phyloP scores from a whole-genome alignment of 1,140 invertebrate species.

The Stenopsyche tienmushanensis region DNA sequence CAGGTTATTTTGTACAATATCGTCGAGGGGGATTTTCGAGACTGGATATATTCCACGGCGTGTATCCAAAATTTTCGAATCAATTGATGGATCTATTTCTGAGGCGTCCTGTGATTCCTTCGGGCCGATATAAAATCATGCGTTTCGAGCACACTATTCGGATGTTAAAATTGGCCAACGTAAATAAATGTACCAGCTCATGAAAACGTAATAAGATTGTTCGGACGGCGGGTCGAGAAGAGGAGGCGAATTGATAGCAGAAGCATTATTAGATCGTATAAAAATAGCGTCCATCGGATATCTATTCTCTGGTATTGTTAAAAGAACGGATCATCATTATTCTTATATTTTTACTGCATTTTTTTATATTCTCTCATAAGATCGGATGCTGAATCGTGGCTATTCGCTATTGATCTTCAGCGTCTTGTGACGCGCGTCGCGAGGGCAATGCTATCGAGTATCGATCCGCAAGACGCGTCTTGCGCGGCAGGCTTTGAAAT shows the following conservation, averaged over 20 bases:
- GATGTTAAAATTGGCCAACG: background rate
- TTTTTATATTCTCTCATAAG: background rate
- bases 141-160: background rate
- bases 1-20: no score
- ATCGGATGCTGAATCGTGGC: no score
- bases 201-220: background rate
- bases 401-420: no score
- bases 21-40: no score
- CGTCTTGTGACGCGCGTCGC: no score
- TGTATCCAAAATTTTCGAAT: no score
- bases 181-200: background rate
- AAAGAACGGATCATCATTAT: background rate
- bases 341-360: background rate
- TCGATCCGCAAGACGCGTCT: no score
- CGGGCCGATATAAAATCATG: background rate
- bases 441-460: no score
- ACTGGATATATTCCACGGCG: no score
- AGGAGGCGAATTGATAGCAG: background rate
- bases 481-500: no score
- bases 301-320: no score
- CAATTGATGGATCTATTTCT: background rate
- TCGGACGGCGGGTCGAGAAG: background rate
- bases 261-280: slow-evolving; percentile 12
- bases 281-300: slow-evolving; percentile 10
- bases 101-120: background rate